Evolutionary conservation across 2,113 vertebrate species (phyloP).

Genomic region (Pristiophorus japonicus): DNA sequence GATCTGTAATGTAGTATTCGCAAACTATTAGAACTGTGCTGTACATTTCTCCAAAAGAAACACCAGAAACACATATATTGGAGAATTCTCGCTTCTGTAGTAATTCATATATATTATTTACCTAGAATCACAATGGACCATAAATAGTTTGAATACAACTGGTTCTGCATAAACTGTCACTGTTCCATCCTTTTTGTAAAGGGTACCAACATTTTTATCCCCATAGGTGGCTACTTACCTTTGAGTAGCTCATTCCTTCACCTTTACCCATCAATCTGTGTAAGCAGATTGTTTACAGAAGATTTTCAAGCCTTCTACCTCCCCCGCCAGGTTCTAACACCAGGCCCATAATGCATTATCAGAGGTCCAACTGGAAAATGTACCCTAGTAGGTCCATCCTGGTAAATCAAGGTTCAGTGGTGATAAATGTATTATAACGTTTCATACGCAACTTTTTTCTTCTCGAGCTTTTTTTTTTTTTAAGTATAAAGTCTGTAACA

Average conservation of each 20-base stretch:
- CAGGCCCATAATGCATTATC: background rate
- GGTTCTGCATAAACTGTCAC: background rate
- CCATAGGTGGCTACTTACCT: too few species aligned
- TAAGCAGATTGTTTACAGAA: background rate
- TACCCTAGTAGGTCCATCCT: too few species aligned
- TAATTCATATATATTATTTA: background rate
- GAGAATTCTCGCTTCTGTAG: background rate
- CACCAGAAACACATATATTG: background rate
- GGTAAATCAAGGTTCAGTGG: background rate
- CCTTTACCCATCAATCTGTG: background rate
- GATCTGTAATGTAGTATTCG: background rate
- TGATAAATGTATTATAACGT: background rate
- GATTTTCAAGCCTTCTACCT: background rate
- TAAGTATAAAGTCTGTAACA: background rate
- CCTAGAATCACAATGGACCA: background rate
- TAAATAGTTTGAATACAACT: background rate
- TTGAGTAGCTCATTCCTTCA: background rate
- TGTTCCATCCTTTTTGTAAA: background rate
- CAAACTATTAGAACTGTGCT: background rate
- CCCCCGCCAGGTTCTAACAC: background rate
- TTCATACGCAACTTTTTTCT: background rate
- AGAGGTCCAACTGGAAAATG: background rate
- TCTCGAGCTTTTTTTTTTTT: background rate
- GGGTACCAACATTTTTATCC: background rate
- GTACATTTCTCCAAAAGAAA: too few species aligned